Conservation (phyloP, 1,140 invertebrate genomes). For the Oncopeltus fasciatus region DNA sequence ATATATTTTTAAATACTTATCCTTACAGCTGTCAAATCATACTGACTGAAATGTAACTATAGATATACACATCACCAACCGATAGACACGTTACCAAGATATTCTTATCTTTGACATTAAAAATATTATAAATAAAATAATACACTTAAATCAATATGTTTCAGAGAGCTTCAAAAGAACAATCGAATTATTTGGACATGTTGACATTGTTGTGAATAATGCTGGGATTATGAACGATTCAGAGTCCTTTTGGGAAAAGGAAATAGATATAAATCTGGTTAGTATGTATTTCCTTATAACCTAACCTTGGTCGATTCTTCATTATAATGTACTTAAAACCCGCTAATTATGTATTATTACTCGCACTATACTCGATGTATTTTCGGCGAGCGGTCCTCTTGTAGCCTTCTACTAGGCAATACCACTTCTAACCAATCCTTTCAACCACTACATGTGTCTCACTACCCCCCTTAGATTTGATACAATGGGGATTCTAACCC, state of each 20-base stretch:
- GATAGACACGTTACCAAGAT: background rate
- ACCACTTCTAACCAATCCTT: background rate
- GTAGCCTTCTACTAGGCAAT: background rate
- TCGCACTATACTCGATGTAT: background rate
- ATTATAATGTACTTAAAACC: background rate
- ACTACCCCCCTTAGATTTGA: no score
- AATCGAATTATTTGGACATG: slow-evolving; percentile 46
- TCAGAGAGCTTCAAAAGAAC: slow-evolving; percentile 53
- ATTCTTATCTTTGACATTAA: background rate
- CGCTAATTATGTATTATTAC: background rate
- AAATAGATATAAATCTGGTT: slow-evolving; percentile 60
- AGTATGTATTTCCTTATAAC: no score
- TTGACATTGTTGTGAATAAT: slow-evolving; percentile 61
- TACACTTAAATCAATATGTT: slow-evolving; percentile 25
- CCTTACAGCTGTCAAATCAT: no score
- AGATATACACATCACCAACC: background rate
- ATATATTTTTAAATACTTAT: no score
- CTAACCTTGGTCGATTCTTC: no score
- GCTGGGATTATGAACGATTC: slow-evolving; percentile 62
- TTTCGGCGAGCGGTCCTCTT: background rate
- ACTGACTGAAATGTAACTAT: background rate
- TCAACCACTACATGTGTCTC: no score
- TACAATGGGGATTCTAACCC: no score
- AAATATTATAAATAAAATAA: background rate
- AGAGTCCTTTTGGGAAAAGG: slow-evolving; percentile 48